A percentile compares a stretch with the other conserved stretches of the same genome.
Conservation (phyloP, 2,113 vertebrate genomes). For the Coryphaenoides rupestris region DNA sequence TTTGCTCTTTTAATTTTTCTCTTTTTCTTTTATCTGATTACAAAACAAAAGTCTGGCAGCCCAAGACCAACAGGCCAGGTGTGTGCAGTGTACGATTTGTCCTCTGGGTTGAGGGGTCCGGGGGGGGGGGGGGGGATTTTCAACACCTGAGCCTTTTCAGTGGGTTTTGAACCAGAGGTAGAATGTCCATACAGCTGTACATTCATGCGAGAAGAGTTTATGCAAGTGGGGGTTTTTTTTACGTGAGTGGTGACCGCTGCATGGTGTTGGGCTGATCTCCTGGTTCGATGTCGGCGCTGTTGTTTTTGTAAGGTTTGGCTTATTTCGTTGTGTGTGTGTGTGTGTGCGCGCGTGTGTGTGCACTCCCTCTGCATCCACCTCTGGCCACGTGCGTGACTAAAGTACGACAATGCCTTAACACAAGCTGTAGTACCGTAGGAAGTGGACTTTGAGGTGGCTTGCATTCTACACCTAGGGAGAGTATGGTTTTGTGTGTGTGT, state of each 20-base stretch:
- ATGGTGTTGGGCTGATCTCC: neutral
- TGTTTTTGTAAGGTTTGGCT: no score
- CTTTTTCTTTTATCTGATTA: slow-evolving; percentile 17
- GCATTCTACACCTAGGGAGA: neutral
- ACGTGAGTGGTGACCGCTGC: slow-evolving; percentile 2
- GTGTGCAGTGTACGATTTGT: slow-evolving; percentile 27
- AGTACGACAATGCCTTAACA: slow-evolving; percentile 75
- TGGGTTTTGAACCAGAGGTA: no score
- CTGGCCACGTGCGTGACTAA: slow-evolving; percentile 22
- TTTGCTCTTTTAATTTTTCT: no score
- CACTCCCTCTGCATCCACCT: slow-evolving; percentile 6
- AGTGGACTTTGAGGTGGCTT: slow-evolving; percentile 5
- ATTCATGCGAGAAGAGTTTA: neutral
- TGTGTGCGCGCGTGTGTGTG: no score
- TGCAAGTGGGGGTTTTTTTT: slow-evolving; percentile 9
- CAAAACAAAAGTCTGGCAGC: slow-evolving; percentile 47
- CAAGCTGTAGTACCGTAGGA: slow-evolving; percentile 63
- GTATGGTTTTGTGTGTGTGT: neutral
- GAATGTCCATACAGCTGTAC: neutral
- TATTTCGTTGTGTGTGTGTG: neutral
- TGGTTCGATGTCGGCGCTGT: no score
- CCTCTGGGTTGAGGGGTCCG: slow-evolving; percentile 10
- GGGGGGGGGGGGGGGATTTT: neutral
- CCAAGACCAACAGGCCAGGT: slow-evolving; percentile 15
- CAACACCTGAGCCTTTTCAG: slow-evolving; percentile 13